These are phyloP conservation scores for Erythrocercus mccallii DNA, from an alignment of 2,113 vertebrate species.

Conservation along the genomic window DNA sequence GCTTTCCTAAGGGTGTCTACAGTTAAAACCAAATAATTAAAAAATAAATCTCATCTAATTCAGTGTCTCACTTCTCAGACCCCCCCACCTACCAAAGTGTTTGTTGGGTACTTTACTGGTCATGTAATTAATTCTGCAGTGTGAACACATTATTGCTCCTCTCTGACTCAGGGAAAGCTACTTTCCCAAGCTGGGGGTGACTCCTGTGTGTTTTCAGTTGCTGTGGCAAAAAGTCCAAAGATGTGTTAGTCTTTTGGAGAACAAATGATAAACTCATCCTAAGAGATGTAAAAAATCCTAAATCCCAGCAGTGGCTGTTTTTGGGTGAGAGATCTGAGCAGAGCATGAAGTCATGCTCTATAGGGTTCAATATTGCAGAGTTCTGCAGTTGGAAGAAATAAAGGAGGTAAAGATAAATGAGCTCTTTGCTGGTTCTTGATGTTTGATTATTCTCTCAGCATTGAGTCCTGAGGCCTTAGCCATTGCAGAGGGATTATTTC, in stretches of 20 bases:
- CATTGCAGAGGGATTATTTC: not conserved
- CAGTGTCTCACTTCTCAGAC: not conserved
- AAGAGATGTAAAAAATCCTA: not conserved
- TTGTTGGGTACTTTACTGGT: not conserved
- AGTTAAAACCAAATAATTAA: not conserved
- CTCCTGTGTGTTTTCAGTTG: not conserved
- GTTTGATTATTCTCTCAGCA: not conserved
- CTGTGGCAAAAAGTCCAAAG: not conserved
- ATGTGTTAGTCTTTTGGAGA: not conserved
- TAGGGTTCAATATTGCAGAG: not conserved
- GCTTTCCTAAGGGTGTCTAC: not conserved
- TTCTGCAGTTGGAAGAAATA: not conserved
- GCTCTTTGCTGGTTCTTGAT: not conserved
- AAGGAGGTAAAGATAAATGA: not conserved
- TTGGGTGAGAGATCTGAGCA: not conserved
- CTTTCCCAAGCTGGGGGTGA: not conserved
- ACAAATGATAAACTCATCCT: not conserved
- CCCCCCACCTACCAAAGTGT: not conserved
- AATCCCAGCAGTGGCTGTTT: not conserved
- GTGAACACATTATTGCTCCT: not conserved
- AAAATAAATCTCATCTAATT: not conserved
- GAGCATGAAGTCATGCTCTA: accelerated
- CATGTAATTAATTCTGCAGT: not conserved
- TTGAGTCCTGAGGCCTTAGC: not conserved
- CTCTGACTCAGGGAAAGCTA: not conserved